phyloP scores from a whole-genome alignment of 1,140 invertebrate species.

The Thrips palmi region DNA sequence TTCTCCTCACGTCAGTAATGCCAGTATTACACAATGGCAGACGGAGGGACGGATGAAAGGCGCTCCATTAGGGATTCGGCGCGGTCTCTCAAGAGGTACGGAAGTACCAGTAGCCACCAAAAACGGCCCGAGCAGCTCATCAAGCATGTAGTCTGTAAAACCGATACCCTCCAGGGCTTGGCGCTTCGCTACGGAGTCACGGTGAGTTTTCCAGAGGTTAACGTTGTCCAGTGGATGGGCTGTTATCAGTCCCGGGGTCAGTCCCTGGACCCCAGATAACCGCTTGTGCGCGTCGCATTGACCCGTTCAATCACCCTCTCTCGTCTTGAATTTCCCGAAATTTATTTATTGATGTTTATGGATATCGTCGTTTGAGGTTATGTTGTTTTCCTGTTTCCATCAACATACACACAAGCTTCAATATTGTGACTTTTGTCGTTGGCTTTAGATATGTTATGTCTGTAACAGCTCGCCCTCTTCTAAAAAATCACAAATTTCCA shows the following conservation, averaged over 20 bases:
- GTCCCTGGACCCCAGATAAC: neutral
- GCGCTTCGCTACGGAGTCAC: conserved; percentile 82
- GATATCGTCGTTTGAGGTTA: neutral
- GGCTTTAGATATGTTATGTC: neutral
- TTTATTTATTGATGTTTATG: neutral
- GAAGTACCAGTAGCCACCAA: conserved; percentile 55
- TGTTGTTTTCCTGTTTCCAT: no score
- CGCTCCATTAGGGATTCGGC: conserved; percentile 66
- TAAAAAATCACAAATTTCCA: conserved; percentile 13
- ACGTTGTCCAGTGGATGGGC: neutral
- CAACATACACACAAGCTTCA: neutral
- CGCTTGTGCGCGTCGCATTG: neutral
- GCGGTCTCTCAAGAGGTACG: conserved; percentile 71
- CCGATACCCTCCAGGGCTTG: conserved; percentile 82
- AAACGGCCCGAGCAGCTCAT: conserved; percentile 41
- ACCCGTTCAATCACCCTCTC: neutral
- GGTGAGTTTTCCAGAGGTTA: conserved; percentile 35
- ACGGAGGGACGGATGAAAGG: conserved; percentile 61
- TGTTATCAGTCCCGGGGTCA: neutral
- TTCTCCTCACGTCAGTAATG: neutral
- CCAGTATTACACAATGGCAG: conserved; percentile 26
- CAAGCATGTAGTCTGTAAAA: conserved; percentile 56
- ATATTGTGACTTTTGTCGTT: neutral
- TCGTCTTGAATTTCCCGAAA: neutral
- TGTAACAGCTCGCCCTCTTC: neutral